Percentiles rank a stretch among this genome's conserved stretches.
Conservation (phyloP, 2,888 invertebrate genomes). For the Venusia cambrica region DNA sequence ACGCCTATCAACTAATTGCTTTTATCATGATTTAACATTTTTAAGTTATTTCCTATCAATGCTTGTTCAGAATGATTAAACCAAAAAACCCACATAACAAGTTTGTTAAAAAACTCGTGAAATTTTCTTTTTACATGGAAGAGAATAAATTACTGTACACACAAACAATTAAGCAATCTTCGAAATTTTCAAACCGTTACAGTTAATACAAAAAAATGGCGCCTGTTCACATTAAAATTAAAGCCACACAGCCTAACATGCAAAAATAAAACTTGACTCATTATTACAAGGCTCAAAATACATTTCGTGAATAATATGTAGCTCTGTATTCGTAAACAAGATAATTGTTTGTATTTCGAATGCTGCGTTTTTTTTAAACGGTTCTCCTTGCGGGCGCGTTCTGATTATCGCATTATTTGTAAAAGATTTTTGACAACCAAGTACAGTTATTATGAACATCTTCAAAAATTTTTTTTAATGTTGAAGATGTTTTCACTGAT, state of each 20-base stretch:
- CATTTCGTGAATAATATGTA: slow-evolving; percentile 23
- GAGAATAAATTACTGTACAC: slow-evolving; percentile 49
- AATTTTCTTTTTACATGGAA: slow-evolving; percentile 40
- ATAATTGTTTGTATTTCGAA: slow-evolving; percentile 69
- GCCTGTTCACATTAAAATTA: slow-evolving; percentile 48
- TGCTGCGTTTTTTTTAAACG: slow-evolving; percentile 38
- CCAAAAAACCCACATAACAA: slow-evolving; percentile 9
- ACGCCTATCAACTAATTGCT: too few species aligned
- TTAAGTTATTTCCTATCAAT: too few species aligned
- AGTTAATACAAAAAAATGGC: slow-evolving; percentile 67
- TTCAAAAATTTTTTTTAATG: too few species aligned
- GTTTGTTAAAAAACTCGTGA: slow-evolving; percentile 13
- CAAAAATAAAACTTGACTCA: slow-evolving; percentile 21
- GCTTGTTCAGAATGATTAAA: too few species aligned
- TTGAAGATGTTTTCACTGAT: too few species aligned
- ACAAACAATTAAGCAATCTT: slow-evolving; percentile 73
- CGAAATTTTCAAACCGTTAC: slow-evolving; percentile 68
- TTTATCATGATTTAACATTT: too few species aligned
- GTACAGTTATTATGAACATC: too few species aligned
- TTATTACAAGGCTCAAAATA: slow-evolving; percentile 26
- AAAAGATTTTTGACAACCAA: slow-evolving; percentile 42
- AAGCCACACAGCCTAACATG: slow-evolving; percentile 23
- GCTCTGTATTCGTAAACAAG: slow-evolving; percentile 52
- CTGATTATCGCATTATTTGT: slow-evolving; percentile 45
- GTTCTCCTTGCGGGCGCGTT: slow-evolving; percentile 52